phyloP scores from a whole-genome alignment of 2,113 vertebrate genomes.

The Aramus guarauna region DNA sequence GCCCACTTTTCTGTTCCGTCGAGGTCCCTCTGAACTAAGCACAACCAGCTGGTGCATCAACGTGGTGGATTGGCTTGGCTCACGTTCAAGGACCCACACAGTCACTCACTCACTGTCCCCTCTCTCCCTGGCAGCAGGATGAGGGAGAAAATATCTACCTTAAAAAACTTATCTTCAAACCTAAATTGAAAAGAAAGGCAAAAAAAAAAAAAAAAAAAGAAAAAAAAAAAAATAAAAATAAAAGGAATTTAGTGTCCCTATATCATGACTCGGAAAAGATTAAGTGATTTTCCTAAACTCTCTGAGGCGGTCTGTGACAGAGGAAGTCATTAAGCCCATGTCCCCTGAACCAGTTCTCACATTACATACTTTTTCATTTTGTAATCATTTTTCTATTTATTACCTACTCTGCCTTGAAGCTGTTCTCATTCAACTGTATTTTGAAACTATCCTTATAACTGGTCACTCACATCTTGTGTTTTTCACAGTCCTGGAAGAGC shows the following conservation, averaged over 20 bases:
- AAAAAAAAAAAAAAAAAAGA: background rate
- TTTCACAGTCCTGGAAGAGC: slow-evolving; percentile 44
- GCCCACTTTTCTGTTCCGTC: background rate
- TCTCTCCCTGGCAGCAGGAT: background rate
- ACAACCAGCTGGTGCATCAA: background rate
- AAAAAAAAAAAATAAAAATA: background rate
- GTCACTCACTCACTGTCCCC: background rate
- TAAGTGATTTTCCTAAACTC: slow-evolving; percentile 24
- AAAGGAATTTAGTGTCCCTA: background rate
- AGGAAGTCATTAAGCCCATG: slow-evolving; percentile 13
- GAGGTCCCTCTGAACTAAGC: background rate
- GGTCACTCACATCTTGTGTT: background rate
- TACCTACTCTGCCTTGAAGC: slow-evolving; percentile 23
- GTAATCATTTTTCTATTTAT: slow-evolving; percentile 50
- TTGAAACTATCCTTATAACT: slow-evolving; percentile 29
- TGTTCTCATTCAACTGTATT: background rate
- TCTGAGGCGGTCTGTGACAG: slow-evolving; percentile 27
- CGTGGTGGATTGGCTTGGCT: accelerated
- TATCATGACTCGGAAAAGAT: background rate
- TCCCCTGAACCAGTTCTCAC: background rate
- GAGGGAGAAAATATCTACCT: background rate
- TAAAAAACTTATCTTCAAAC: background rate
- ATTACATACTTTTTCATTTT: slow-evolving; percentile 28
- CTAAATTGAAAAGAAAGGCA: background rate
- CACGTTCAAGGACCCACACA: background rate